phyloP scores from a whole-genome alignment of 1,140 invertebrate species.

The Mycetomoellerius zeteki region DNA sequence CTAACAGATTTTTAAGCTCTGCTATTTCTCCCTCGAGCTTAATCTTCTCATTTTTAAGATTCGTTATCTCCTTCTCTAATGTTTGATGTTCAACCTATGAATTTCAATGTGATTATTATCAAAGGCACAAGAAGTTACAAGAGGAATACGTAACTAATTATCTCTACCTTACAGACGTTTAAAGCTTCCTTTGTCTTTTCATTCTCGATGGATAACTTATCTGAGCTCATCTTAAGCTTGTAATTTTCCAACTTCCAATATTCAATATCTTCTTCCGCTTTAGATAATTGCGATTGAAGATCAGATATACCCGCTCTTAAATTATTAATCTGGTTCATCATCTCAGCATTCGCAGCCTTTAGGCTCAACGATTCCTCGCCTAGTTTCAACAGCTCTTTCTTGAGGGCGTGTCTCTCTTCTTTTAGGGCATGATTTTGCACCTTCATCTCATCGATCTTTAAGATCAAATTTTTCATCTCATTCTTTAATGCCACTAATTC shows the following conservation, averaged over 20 bases:
- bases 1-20: slow-evolving; percentile 40
- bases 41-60: slow-evolving; percentile 48
- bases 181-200: slow-evolving; percentile 67
- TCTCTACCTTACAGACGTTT: slow-evolving; percentile 56
- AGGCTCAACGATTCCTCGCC: slow-evolving; percentile 37
- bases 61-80: slow-evolving; percentile 60
- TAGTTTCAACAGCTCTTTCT: slow-evolving; percentile 27
- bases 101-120: slow-evolving; percentile 49
- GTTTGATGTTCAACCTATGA: slow-evolving; percentile 47
- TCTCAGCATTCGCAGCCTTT: slow-evolving; percentile 41
- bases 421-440: slow-evolving; percentile 53
- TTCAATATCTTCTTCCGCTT: slow-evolving; percentile 68
- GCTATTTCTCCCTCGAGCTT: slow-evolving; percentile 46
- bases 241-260: slow-evolving; percentile 71
- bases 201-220: slow-evolving; percentile 66
- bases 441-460: slow-evolving; percentile 60
- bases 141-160: slow-evolving; percentile 17
- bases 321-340: slow-evolving; percentile 56
- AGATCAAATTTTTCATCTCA: slow-evolving; percentile 71
- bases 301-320: slow-evolving; percentile 51
- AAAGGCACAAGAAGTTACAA: not conserved
- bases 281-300: slow-evolving; percentile 62
- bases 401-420: slow-evolving; percentile 59
- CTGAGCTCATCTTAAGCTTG: slow-evolving; percentile 61
- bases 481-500: slow-evolving; percentile 74